Conservation (phyloP, 2,797 vertebrate species). For the Sebastolobus altivelis region DNA sequence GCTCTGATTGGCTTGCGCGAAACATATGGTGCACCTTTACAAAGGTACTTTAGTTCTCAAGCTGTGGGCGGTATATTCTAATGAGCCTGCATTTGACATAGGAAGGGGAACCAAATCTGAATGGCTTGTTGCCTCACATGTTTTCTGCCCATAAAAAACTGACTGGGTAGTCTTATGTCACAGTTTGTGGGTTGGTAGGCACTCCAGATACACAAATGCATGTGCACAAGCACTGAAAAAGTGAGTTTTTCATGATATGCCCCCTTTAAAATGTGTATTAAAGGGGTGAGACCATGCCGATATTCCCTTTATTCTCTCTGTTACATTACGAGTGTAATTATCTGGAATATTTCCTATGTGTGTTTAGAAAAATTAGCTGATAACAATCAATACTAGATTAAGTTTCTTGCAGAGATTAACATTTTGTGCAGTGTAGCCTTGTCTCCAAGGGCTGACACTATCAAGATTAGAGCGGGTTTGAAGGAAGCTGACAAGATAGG, state of each 20-base stretch:
- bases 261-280: not conserved
- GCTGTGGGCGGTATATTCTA: too few species aligned
- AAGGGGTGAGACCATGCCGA: not conserved
- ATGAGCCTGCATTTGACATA: too few species aligned
- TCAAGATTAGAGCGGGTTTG: conserved; percentile 56
- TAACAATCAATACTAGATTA: conserved; percentile 39
- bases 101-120: too few species aligned
- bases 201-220: fast-evolving
- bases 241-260: not conserved
- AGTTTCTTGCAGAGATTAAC: conserved; percentile 27
- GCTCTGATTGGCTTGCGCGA: not conserved
- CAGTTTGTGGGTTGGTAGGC: too few species aligned
- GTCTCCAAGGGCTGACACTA: conserved; percentile 36
- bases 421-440: conserved; percentile 37
- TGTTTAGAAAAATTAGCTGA: conserved; percentile 20
- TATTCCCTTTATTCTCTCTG: not conserved
- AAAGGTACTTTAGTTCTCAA: not conserved
- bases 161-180: too few species aligned
- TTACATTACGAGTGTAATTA: not conserved
- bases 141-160: too few species aligned
- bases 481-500: conserved; percentile 56
- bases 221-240: not conserved
- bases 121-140: too few species aligned
- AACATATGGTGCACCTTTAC: not conserved
- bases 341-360: conserved; percentile 11